Conservation (phyloP, 2,888 invertebrate species). For the Heliconius erato region DNA sequence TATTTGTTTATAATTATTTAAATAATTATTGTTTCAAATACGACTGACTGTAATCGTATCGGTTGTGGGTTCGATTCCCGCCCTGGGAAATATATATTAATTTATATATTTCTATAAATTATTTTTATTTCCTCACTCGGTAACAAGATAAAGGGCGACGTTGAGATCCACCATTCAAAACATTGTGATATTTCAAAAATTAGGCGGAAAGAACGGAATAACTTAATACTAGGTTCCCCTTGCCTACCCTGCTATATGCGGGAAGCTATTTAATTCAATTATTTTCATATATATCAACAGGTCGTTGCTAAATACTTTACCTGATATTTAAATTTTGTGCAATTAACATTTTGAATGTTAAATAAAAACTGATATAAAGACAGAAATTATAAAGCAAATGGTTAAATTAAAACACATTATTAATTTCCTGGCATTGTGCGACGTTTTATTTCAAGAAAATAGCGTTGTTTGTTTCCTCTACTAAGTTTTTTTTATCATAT, state of each 20-base stretch:
- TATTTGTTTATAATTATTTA: not conserved
- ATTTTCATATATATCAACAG: not conserved
- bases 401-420: not conserved
- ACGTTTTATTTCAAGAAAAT: not conserved
- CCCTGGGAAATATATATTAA: too few species aligned
- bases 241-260: too few species aligned
- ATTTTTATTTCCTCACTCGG: too few species aligned
- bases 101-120: too few species aligned
- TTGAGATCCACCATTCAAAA: too few species aligned
- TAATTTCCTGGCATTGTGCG: not conserved
- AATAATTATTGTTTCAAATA: not conserved
- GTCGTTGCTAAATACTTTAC: not conserved
- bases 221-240: too few species aligned
- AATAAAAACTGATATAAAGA: too few species aligned
- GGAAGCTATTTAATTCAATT: not conserved
- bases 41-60: too few species aligned
- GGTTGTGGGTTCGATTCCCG: too few species aligned
- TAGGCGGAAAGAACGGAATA: too few species aligned
- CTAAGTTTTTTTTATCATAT: conserved; percentile 1
- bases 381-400: not conserved
- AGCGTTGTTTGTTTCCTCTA: not conserved
- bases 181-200: too few species aligned
- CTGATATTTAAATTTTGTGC: not conserved
- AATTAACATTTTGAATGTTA: not conserved
- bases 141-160: too few species aligned